A percentile compares a stretch with the other conserved stretches of the same genome.
Conservation (phyloP, 2,888 invertebrate species). For the Polymixis flavicincta region DNA sequence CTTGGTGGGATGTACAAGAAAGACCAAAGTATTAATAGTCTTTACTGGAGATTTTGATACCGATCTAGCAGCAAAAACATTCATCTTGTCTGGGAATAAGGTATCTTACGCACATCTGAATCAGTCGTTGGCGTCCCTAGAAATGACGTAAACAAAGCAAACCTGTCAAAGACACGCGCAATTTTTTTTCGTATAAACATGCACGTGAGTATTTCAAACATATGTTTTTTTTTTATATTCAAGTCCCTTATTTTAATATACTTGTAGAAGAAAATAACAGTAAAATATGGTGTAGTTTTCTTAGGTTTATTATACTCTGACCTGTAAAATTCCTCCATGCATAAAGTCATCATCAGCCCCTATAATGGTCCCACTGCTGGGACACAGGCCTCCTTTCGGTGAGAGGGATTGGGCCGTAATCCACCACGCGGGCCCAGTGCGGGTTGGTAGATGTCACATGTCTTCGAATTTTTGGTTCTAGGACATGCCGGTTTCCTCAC, state of each 20-base stretch:
- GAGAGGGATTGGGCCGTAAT: no score
- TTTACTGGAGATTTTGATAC: not conserved
- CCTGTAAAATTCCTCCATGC: no score
- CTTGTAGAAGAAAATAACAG: not conserved
- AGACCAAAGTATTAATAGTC: not conserved
- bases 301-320: no score
- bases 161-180: not conserved
- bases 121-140: not conserved
- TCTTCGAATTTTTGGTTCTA: no score
- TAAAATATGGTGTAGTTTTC: not conserved
- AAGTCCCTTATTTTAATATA: not conserved
- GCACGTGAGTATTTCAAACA: not conserved
- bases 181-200: not conserved
- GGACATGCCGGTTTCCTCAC: no score
- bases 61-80: not conserved
- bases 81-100: not conserved
- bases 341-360: no score
- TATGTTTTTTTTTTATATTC: not conserved
- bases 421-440: no score
- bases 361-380: no score
- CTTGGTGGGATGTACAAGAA: not conserved
- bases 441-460: no score
- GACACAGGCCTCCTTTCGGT: no score
- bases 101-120: not conserved
- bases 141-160: not conserved